Evolutionary conservation across 2,888 invertebrate genomes (phyloP).

Genomic region (Calephelis perditalis): DNA sequence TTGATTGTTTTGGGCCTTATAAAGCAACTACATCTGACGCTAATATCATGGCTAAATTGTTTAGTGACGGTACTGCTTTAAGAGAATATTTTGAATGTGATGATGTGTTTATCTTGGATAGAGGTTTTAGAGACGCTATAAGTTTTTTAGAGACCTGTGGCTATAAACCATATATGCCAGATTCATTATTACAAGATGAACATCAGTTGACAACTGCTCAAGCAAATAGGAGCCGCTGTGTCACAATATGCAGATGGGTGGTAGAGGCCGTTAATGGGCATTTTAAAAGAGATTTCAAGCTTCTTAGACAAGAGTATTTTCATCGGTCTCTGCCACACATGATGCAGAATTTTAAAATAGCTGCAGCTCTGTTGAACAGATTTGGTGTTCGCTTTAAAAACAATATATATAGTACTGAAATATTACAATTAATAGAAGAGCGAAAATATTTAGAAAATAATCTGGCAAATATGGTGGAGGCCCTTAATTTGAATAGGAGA

Average conservation of each 20-base stretch:
- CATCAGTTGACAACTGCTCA: constrained; percentile 22
- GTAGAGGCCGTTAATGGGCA: constrained; percentile 22
- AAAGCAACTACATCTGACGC: constrained; percentile 26
- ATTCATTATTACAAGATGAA: constrained; percentile 19
- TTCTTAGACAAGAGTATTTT: constrained; percentile 22
- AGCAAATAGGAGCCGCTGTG: constrained; percentile 22
- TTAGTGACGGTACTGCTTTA: constrained; percentile 12
- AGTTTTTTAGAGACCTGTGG: constrained; percentile 7
- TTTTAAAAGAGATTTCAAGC: constrained; percentile 23
- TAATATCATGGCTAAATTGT: constrained; percentile 23
- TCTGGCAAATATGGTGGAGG: constrained; percentile 19
- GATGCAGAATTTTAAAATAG: constrained; percentile 26
- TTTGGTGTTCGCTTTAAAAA: constrained; percentile 25
- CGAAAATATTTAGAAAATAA: constrained; percentile 22
- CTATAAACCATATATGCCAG: constrained; percentile 23
- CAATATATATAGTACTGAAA: constrained; percentile 18
- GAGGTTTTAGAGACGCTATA: constrained; percentile 24
- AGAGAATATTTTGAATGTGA: constrained; percentile 20
- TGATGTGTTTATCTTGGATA: constrained; percentile 25
- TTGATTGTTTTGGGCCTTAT: constrained; percentile 28
- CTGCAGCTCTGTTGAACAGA: constrained; percentile 25
- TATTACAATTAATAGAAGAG: constrained; percentile 21
- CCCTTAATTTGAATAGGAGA: constrained; percentile 22
- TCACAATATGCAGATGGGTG: constrained; percentile 14
- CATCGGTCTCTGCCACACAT: constrained; percentile 24